These are phyloP conservation scores for Nowickia ferox DNA, from an alignment of 2,888 invertebrate species.

Conservation along the genomic window DNA sequence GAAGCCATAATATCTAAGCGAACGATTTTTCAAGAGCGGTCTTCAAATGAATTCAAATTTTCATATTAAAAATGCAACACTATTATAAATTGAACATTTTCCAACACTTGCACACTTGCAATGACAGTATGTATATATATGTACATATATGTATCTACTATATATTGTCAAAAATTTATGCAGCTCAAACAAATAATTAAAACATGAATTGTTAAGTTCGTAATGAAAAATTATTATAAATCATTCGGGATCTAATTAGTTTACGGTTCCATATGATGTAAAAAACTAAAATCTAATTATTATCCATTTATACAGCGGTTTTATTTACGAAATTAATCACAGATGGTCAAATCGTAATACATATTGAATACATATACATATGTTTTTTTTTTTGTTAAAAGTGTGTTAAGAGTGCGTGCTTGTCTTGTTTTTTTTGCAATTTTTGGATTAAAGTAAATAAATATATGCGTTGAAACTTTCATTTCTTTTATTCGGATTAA, in stretches of 20 bases:
- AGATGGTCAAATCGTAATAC: conserved; percentile 57
- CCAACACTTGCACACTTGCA: conserved; percentile 68
- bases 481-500: background rate
- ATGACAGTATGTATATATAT: background rate
- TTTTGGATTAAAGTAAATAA: background rate
- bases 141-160: background rate
- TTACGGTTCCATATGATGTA: conserved; percentile 3
- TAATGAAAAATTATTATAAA: conserved; percentile 17
- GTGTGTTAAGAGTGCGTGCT: conserved; percentile 72
- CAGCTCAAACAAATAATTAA: conserved; percentile 27
- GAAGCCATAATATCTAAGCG: background rate
- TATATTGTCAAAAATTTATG: conserved; percentile 51
- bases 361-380: too few species aligned
- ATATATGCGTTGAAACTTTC: background rate
- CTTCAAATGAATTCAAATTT: conserved; percentile 11
- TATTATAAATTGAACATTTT: conserved; percentile 57
- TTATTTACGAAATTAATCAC: conserved; percentile 45
- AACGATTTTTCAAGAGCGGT: background rate
- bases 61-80: conserved; percentile 69
- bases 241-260: conserved; percentile 31
- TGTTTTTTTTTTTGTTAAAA: conserved; percentile 40
- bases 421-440: conserved; percentile 74
- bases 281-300: conserved; percentile 6
- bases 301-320: conserved; percentile 1
- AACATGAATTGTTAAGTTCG: conserved; percentile 23